Base-by-base conservation (phyloP, 1,140 invertebrate species). In the Meteorus sp. region DNA sequence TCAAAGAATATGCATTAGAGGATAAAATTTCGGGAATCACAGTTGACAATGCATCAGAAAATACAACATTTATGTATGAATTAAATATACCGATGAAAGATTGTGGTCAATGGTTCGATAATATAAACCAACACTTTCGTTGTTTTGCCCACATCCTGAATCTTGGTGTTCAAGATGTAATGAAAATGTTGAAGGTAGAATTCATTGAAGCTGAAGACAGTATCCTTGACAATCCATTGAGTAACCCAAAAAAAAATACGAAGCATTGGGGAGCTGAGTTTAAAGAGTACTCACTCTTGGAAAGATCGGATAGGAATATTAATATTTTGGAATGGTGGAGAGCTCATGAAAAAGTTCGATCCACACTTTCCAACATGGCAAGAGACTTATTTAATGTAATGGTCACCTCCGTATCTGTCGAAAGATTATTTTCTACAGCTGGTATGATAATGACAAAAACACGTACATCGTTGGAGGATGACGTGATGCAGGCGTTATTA, bases 61-160 rank as follows among this genome's bases (percentile, higher is more conserved):
- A 58, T 39, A 61, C 59, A 1, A 41, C 15, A 23, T 64, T 58
- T 41, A 64, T 61, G 44, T 7, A 2, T 11, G 35, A 62, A 45
- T 44, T 62, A 33, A 37, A 27, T 7, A 41, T 44, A 5, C 19
- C 20, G 11, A 25, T 61, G 25, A 11, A 8, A 7, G 37, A 60
- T 27, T 15, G 50, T 9, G n/a, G 22, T 8, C 33, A 41, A 17
- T 7, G 2, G 22, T 63, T 65, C 58, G 58, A 65, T 62, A 20
- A 60, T 57, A 59, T 55, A 33, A 60, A 68, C 58, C 62, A 61
- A 51, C 61, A 67, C 57, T 66, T 68, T 54, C 61, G 61, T 17
- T 68, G 59, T 41, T 64, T 68, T 35, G 66, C 64, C 22, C 66
- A 68, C 45, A 64, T 66, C 52, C 59, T 65, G 20, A 68, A 58